A percentile compares a stretch with the other conserved stretches of the same genome.
Evolutionary conservation across 2,113 vertebrate species (phyloP).

Genomic region (Lathamus discolor): DNA sequence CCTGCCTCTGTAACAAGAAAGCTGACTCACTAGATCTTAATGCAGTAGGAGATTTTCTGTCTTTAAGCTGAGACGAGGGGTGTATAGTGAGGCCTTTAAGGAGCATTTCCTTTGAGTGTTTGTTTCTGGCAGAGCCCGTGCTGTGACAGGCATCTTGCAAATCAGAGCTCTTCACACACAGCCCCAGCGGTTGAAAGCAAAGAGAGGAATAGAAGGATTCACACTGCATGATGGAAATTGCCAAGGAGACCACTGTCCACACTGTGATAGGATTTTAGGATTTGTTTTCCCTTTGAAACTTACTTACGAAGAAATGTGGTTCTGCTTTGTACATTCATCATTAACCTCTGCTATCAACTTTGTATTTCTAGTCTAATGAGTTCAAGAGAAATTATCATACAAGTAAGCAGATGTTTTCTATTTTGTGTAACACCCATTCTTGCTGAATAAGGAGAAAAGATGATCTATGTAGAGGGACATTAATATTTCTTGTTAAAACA

Average conservation of each 20-base stretch:
- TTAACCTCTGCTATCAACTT: constrained; percentile 45
- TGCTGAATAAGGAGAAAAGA: constrained; percentile 34
- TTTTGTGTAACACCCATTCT: constrained; percentile 4
- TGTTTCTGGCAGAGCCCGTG: neutral
- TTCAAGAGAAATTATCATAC: constrained; percentile 23
- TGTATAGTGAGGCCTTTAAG: neutral
- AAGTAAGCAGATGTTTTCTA: constrained; percentile 42
- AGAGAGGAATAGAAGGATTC: neutral
- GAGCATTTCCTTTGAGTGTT: neutral
- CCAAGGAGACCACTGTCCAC: neutral
- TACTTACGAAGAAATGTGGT: neutral
- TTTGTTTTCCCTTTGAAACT: neutral
- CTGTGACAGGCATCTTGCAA: neutral
- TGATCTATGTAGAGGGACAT: neutral
- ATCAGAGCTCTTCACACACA: neutral
- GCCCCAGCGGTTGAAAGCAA: neutral
- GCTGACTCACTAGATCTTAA: neutral
- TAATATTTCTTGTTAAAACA: constrained; percentile 45
- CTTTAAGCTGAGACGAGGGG: neutral
- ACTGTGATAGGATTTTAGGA: neutral
- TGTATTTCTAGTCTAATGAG: constrained; percentile 28
- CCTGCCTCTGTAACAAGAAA: neutral
- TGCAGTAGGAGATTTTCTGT: neutral
- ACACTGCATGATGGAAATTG: neutral
- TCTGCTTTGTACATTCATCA: neutral